Evolutionary conservation across 2,888 invertebrate genomes (phyloP), one percentile per base, ranked within the genome.

Genomic region (Mythimna impura): DNA sequence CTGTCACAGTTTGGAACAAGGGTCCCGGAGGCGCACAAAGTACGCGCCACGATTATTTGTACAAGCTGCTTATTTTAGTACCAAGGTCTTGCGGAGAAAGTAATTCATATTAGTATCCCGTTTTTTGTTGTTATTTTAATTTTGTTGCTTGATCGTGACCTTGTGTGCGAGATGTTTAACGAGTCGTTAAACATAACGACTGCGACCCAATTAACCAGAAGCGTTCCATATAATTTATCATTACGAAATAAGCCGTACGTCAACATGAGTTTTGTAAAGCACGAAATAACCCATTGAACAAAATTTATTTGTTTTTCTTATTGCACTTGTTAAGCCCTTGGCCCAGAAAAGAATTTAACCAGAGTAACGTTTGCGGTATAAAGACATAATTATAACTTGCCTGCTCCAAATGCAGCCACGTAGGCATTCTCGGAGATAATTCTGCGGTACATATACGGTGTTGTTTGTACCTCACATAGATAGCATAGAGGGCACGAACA

Each of bases 1-100:
- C 89, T 90, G 90, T 91, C 90, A 88, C 83, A 80, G 76, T 83
- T 82, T 89, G 82, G 85, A 88, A 89, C 87, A 87, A 88, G 89
- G 89, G 89, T 88, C 80, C 83, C 78, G 80, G 81, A 76, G 80
- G 76, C 62, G 58, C 68, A 64, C 57, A 57, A 43, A 81, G 57
- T 66, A 66, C 52, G 36, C 55, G 34, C 40, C 10, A 20, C 50
- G 47, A 63, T 80, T 79, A 80, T 82, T 86, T 76, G 78, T 79
- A 80, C 73, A 73, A 75, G 61, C 74, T 25, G 71, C 40, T 87
- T 88, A 86, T 87, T 82, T 86, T 83, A 83, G 73, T 60, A 64
- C 63, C 82, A 82, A 81, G 82, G 84, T 73, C 76, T 82, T 36
- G 43, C 43, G 63, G 71, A 82, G 83, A 87, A 85, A 87, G 80